Evolutionary conservation across 2,888 invertebrate species (phyloP).

Genomic region (Beris chalybata): DNA sequence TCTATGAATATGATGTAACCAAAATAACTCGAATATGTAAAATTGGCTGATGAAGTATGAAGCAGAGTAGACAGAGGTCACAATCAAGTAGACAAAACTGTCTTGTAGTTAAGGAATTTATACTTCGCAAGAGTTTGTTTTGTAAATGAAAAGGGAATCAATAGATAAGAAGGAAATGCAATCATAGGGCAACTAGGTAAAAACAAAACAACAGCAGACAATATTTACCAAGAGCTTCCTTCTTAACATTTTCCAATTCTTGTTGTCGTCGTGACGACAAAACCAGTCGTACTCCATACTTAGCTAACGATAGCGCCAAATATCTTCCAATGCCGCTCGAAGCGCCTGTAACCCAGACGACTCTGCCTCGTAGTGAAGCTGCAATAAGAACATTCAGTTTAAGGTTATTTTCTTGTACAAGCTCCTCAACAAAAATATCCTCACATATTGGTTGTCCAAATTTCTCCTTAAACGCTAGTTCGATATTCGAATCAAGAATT

Average conservation of each 20-base stretch:
- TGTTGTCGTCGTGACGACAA: conserved; percentile 67
- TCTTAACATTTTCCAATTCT: conserved; percentile 68
- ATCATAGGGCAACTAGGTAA: neutral
- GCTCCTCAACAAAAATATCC: conserved; percentile 40
- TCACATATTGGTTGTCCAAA: conserved; percentile 66
- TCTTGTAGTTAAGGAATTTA: no score
- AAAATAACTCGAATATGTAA: no score
- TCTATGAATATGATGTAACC: no score
- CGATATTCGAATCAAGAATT: conserved; percentile 64
- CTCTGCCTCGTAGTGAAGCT: conserved; percentile 66
- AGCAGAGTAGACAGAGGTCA: no score
- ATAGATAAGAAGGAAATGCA: neutral
- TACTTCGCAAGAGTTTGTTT: no score
- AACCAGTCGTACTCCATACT: conserved; percentile 66
- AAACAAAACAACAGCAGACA: neutral
- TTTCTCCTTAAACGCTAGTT: conserved; percentile 61
- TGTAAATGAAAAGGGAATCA: conserved; percentile 6
- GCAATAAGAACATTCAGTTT: conserved; percentile 33
- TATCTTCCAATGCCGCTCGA: conserved; percentile 82
- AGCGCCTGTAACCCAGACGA: conserved; percentile 83
- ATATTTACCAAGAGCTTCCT: conserved; percentile 61
- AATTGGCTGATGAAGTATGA: no score
- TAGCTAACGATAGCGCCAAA: conserved; percentile 69
- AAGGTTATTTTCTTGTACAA: conserved; percentile 1
- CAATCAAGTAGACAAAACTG: no score